Conservation (phyloP, 2,888 invertebrate species). For the Polylopha cassiicola region DNA sequence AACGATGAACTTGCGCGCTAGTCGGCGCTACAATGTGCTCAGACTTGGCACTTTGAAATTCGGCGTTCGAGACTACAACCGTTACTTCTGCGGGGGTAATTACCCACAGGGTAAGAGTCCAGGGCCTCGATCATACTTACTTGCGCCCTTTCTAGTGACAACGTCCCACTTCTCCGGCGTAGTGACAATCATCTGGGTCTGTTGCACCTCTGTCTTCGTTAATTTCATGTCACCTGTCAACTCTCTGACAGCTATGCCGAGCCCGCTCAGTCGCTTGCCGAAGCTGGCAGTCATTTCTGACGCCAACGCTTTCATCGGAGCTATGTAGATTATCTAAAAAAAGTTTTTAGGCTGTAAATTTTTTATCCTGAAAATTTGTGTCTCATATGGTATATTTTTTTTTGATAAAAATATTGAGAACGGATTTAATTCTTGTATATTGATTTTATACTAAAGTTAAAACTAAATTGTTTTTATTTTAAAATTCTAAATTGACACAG, state of each 20-base stretch:
- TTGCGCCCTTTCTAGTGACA: constrained; percentile 95
- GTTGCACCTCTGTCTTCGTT: constrained; percentile 93
- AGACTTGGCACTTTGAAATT: too few species aligned
- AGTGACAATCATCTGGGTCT: constrained; percentile 98
- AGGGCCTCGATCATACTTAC: constrained; percentile 49
- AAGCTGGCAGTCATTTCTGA: constrained; percentile 99
- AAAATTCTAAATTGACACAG: too few species aligned
- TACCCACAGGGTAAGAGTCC: not conserved
- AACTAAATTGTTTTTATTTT: too few species aligned
- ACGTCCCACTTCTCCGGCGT: constrained; percentile 99
- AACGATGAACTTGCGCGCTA: too few species aligned
- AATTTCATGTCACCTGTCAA: constrained; percentile 99
- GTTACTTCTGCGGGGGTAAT: too few species aligned
- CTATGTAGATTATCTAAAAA: constrained; percentile 92
- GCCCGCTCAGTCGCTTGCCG: constrained; percentile 82
- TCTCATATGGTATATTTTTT: too few species aligned
- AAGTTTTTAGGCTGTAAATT: not conserved
- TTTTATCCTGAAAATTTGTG: too few species aligned
- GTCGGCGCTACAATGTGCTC: too few species aligned
- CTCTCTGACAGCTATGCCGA: constrained; percentile 92
- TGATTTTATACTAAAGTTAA: too few species aligned
- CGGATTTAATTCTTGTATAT: too few species aligned
- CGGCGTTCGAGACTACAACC: too few species aligned
- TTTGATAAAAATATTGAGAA: too few species aligned
- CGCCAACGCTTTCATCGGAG: constrained; percentile 99